Conservation (phyloP, 2,888 invertebrate species). For the Drosophila antonietae region DNA sequence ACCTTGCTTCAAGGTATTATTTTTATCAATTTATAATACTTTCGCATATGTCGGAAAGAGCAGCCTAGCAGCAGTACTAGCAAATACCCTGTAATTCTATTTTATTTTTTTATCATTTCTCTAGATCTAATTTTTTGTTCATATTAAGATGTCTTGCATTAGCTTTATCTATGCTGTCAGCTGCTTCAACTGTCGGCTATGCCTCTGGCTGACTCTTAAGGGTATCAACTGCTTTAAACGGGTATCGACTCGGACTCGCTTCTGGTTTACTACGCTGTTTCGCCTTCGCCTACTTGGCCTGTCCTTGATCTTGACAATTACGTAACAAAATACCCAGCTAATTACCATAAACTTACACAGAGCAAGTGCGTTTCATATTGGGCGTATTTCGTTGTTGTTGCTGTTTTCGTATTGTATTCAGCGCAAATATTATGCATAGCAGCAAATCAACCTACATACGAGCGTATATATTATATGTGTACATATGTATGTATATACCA, state of each 20-base stretch:
- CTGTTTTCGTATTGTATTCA: slow-evolving; percentile 25
- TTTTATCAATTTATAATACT: neutral
- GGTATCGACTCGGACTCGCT: slow-evolving; percentile 16
- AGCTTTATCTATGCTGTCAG: neutral
- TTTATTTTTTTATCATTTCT: neutral
- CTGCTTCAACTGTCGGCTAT: neutral
- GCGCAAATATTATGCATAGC: slow-evolving; percentile 49
- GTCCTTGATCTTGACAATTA: slow-evolving; percentile 77
- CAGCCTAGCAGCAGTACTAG: neutral
- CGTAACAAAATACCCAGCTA: slow-evolving; percentile 59
- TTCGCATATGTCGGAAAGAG: neutral
- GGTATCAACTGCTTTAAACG: slow-evolving; percentile 5
- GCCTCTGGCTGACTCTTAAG: neutral
- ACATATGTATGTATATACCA: slow-evolving; percentile 12
- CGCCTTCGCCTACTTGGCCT: slow-evolving; percentile 50
- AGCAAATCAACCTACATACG: slow-evolving; percentile 50
- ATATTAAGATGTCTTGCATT: neutral
- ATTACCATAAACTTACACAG: slow-evolving; percentile 72
- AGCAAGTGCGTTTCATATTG: slow-evolving; percentile 45
- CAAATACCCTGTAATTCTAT: neutral
- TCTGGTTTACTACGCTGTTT: slow-evolving; percentile 34
- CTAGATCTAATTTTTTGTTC: neutral
- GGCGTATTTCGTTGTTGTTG: slow-evolving; percentile 37
- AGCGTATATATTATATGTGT: neutral
- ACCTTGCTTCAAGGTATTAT: neutral